phyloP scores from a whole-genome alignment of 2,797 vertebrate genomes.

The Arnoldichthys spilopterus region DNA sequence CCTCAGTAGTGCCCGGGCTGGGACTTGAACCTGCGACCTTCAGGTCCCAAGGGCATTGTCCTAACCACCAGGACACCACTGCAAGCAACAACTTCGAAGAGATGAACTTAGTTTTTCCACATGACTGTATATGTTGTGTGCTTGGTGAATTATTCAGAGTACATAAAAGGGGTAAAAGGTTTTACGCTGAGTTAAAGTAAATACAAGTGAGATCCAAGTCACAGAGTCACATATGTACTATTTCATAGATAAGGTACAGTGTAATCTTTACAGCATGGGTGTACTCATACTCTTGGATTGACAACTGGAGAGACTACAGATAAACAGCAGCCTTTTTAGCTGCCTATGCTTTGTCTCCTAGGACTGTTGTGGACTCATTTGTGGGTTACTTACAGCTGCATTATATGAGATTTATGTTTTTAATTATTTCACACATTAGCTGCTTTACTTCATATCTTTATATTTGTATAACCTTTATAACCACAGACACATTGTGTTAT shows the following conservation, averaged over 20 bases:
- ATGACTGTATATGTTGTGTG: background rate
- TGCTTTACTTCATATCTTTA: no score
- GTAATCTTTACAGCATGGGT: constrained; percentile 11
- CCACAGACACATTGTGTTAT: no score
- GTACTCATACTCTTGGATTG: background rate
- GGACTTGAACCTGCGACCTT: no score
- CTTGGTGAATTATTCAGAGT: background rate
- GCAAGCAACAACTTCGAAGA: no score
- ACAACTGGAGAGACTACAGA: constrained; percentile 5
- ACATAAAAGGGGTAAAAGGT: background rate
- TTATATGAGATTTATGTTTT: background rate
- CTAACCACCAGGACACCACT: no score
- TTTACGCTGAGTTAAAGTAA: background rate
- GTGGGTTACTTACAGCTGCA: background rate
- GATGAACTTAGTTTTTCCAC: no score
- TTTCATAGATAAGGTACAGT: constrained; percentile 8
- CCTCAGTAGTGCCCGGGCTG: no score
- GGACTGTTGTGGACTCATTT: background rate
- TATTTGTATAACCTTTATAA: no score
- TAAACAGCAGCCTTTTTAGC: constrained; percentile 5
- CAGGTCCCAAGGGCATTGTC: no score
- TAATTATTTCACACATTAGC: no score
- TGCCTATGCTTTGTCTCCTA: background rate
- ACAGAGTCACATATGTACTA: background rate
- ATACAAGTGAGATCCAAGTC: background rate